Percentiles rank a stretch among this genome's conserved stretches.
phyloP scores from a whole-genome alignment of 2,888 invertebrate species.

The Anagyrus pseudococci region DNA sequence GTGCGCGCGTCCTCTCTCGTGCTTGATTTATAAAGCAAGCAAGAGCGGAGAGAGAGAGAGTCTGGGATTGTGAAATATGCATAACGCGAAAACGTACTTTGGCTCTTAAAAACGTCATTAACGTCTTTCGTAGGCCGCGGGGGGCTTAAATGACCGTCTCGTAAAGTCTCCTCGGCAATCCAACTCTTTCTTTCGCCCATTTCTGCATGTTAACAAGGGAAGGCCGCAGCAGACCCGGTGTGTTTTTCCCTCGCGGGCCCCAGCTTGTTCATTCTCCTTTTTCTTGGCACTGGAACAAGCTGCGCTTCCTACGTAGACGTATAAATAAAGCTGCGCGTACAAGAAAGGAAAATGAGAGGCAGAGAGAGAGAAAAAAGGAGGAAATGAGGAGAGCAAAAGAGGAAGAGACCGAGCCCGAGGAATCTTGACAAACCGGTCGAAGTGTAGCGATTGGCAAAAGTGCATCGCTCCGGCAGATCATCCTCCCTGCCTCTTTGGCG shows the following conservation, averaged over 20 bases:
- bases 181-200: too few species aligned
- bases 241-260: conserved; percentile 5
- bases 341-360: not conserved
- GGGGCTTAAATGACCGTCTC: conserved; percentile 17
- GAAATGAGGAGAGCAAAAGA: conserved; percentile 31
- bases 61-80: too few species aligned
- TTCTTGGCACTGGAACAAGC: conserved; percentile 19
- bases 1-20: too few species aligned
- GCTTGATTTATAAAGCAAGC: too few species aligned
- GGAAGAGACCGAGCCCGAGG: conserved; percentile 38
- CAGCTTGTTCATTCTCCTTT: not conserved
- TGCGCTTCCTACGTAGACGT: not conserved
- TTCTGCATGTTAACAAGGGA: too few species aligned
- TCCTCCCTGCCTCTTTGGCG: not conserved
- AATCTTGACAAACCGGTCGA: too few species aligned
- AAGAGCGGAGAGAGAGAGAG: too few species aligned
- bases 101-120: conserved; percentile 30
- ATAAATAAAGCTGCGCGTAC: not conserved
- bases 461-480: too few species aligned
- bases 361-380: not conserved
- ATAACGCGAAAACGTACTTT: too few species aligned
- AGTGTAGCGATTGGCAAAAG: too few species aligned
- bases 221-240: conserved; percentile 15
- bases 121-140: conserved; percentile 27
- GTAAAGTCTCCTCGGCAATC: conserved; percentile 21